Conservation (phyloP, 2,113 vertebrate genomes). For the Mungos mungo region DNA sequence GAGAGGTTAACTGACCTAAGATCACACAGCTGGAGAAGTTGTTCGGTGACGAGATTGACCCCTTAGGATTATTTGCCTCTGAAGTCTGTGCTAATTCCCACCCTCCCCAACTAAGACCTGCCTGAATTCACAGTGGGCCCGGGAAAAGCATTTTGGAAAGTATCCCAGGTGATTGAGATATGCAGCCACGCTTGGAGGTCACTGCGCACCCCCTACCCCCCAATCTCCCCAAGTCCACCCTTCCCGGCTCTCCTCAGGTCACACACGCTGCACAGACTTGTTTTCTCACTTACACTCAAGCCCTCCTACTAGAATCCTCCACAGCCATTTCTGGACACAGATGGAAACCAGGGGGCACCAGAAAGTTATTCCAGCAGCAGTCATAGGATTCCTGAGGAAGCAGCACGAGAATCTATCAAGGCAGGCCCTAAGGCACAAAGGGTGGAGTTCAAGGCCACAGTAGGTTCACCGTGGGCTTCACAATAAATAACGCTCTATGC, state of each 20-base stretch:
- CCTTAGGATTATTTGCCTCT: not conserved
- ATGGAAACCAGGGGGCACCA: not conserved
- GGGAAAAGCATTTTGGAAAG: not conserved
- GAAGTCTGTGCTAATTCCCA: not conserved
- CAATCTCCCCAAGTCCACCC: not conserved
- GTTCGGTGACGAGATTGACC: not conserved
- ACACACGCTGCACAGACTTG: rapidly evolving
- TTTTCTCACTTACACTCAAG: not conserved
- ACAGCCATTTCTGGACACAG: not conserved
- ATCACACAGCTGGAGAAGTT: not conserved
- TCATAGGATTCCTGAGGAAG: not conserved
- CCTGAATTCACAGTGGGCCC: not conserved
- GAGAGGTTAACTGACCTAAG: not conserved
- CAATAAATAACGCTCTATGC: no score
- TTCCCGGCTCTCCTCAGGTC: not conserved
- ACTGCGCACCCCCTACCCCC: no score
- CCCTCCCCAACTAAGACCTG: not conserved
- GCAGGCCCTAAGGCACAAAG: not conserved
- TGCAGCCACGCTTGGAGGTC: not conserved
- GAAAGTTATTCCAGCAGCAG: not conserved
- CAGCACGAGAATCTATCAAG: no score
- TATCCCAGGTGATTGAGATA: not conserved
- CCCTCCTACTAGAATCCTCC: no score
- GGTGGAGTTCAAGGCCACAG: not conserved
- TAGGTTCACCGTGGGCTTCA: not conserved